phyloP scores from a whole-genome alignment of 2,113 vertebrate genomes.

The Pteronura brasiliensis region DNA sequence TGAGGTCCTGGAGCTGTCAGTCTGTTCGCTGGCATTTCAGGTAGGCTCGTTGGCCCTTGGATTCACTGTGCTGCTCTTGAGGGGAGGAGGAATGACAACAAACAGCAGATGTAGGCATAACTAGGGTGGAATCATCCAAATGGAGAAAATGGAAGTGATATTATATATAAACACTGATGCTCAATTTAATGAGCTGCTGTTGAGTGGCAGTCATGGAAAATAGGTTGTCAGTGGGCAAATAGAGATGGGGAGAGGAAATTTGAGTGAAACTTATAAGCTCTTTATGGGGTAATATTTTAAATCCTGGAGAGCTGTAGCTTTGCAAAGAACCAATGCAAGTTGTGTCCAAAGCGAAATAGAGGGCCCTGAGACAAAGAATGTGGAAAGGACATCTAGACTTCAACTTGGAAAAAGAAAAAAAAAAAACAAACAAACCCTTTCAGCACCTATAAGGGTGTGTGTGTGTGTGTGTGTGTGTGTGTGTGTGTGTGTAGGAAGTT shows the following conservation, averaged over 20 bases:
- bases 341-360: neutral
- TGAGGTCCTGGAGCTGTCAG: conserved; percentile 27
- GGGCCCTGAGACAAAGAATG: neutral
- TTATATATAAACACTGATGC: neutral
- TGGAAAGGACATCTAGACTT: neutral
- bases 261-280: neutral
- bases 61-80: neutral
- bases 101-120: neutral
- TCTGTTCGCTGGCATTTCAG: neutral
- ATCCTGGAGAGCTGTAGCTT: neutral
- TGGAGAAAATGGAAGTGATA: neutral
- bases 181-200: neutral
- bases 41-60: neutral
- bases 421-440: neutral
- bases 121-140: neutral
- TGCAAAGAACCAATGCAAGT: neutral
- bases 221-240: neutral
- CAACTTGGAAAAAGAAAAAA: neutral
- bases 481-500: neutral
- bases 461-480: neutral
- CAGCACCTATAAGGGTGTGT: neutral
- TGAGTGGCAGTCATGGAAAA: neutral
- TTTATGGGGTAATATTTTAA: neutral
- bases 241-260: neutral
- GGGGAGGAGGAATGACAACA: neutral